Evolutionary conservation across 2,888 invertebrate species (phyloP).

Genomic region (Steinernema scapterisci): DNA sequence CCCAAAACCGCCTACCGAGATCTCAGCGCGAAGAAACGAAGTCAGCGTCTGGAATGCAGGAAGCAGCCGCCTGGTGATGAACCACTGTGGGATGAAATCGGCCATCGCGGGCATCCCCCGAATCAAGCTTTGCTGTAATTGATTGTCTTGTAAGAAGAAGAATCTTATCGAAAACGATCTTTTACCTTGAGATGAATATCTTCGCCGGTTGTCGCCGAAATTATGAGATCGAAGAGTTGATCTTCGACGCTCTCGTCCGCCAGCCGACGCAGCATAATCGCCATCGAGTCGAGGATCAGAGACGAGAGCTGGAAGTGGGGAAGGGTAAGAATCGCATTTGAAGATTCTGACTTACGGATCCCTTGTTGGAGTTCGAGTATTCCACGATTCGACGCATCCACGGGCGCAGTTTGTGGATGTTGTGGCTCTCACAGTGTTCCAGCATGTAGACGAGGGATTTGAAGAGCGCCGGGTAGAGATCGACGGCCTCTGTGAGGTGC

Average conservation of each 20-base stretch:
- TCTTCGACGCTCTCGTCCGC: conserved; percentile 64
- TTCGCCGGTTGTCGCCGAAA: conserved; percentile 44
- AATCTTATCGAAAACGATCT: background rate
- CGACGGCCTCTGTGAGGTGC: conserved; percentile 48
- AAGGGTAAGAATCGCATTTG: background rate
- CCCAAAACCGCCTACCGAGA: conserved; percentile 61
- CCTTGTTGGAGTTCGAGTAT: conserved; percentile 42
- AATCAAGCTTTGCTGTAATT: conserved; percentile 56
- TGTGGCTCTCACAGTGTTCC: conserved; percentile 61
- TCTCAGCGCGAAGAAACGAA: conserved; percentile 60
- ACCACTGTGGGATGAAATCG: conserved; percentile 57
- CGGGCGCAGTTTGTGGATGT: conserved; percentile 59
- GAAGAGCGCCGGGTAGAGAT: conserved; percentile 55
- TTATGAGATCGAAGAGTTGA: conserved; percentile 56
- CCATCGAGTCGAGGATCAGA: conserved; percentile 60
- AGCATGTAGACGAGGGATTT: conserved; percentile 64
- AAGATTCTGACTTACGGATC: conserved; percentile 41
- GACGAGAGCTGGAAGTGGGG: conserved; percentile 54
- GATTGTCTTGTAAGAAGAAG: background rate
- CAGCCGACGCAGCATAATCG: conserved; percentile 59
- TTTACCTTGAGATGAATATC: conserved; percentile 45
- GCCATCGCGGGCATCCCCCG: conserved; percentile 57
- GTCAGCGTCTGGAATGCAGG: conserved; percentile 57
- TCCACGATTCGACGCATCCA: conserved; percentile 63
- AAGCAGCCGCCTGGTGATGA: conserved; percentile 55